Evolutionary conservation across 2,888 invertebrate genomes (phyloP), one percentile per base, ranked within the genome.

Genomic region (Hoplodrina blanda): DNA sequence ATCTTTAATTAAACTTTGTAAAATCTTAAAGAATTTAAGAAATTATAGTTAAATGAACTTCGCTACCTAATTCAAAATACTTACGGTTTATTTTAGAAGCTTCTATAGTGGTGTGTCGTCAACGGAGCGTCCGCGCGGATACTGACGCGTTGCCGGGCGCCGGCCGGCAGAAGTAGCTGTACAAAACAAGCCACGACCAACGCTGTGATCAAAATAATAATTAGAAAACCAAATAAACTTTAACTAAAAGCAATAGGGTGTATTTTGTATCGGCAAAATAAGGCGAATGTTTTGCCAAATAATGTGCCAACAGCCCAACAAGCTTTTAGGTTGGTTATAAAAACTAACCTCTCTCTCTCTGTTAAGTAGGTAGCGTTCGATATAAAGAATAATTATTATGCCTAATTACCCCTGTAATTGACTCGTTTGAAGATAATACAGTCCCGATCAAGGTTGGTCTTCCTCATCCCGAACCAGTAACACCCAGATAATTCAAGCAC

Each of bases 91-190:
- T 50, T 73, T 54, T 33, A 6, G 44, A 25, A 33, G 59, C 13
- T 44, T 13, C 68, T 8, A 13, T 4, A 7, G 50, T 11, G 15
- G 53, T 17, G 53, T 49, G 41, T 41, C 19, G 54, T 50, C 73
- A 33, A 25, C 4, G 4, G 19, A n/a, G 76, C 54, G 76, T 25
- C 33, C 50, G 19, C 71, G 25, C 71, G 56, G 50, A 52, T 56
- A 72, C 71, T 71, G 56, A 50, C 62, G 19, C 25, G 37, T 3
- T 4, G 41, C 11, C 54, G 52, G 50, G 2, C 20, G 57, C 67
- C 72, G 76, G 76, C 76, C 72, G 76, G 72, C 49, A 60, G 7
- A 69, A 33, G 33, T 41, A 37, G 25, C 17, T 54, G 30, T 17
- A 60, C 49, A 54, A 76, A 55, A 76, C 76, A 49, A 59, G 49